These are phyloP conservation scores for Mimumesa dahlbomi DNA, from an alignment of 2,888 invertebrate genomes.

Conservation along the genomic window DNA sequence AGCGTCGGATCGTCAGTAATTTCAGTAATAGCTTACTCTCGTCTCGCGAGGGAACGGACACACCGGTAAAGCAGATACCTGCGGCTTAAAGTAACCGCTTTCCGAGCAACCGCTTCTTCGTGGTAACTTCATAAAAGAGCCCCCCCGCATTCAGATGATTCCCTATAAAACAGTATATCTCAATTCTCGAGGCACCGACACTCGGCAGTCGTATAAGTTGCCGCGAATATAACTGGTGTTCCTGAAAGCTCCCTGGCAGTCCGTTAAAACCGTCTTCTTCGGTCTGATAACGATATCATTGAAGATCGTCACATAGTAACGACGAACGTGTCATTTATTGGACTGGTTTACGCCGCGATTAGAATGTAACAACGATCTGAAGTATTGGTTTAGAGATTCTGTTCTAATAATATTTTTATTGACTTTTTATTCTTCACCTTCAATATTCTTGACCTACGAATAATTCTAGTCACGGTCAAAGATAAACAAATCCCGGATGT, in stretches of 20 bases:
- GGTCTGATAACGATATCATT: neutral
- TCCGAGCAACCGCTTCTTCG: slow-evolving; percentile 67
- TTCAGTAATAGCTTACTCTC: slow-evolving; percentile 78
- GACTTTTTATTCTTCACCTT: no score
- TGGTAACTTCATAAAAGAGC: slow-evolving; percentile 76
- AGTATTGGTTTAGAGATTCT: no score
- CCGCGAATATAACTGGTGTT: slow-evolving; percentile 51
- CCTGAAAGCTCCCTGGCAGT: slow-evolving; percentile 25
- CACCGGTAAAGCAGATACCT: slow-evolving; percentile 63
- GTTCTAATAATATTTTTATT: no score
- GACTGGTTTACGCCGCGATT: no score
- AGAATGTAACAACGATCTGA: no score
- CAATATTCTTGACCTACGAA: no score
- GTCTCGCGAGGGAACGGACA: slow-evolving; percentile 63
- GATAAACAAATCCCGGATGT: neutral
- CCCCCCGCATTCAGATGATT: slow-evolving; percentile 73
- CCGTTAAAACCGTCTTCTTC: neutral
- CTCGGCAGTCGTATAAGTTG: slow-evolving; percentile 31
- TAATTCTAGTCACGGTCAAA: neutral
- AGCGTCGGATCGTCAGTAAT: slow-evolving; percentile 78
- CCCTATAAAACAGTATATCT: slow-evolving; percentile 77
- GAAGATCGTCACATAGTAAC: neutral
- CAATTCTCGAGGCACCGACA: slow-evolving; percentile 67
- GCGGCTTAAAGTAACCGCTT: slow-evolving; percentile 71
- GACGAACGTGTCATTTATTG: no score